Evolutionary conservation across 2,797 vertebrate genomes (phyloP), one percentile per base, ranked within the genome.

Genomic region (Rhincodon typus): DNA sequence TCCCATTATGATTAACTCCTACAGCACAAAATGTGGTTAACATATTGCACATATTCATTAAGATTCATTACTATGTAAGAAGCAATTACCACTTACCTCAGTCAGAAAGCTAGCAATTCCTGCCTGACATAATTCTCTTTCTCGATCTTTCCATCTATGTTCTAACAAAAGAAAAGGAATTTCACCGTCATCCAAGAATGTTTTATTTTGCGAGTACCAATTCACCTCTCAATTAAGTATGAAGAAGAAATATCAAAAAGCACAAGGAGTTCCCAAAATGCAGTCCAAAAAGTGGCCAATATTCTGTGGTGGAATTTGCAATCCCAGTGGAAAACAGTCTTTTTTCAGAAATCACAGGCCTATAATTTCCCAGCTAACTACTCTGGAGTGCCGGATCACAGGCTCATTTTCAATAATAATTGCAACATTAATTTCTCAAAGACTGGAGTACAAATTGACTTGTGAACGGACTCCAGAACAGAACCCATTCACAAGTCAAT

Each of bases 1-100:
- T 95, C 99, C 99, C 98, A 99, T 98, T 96, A 99, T 98, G 96
- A 99, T 98, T 97, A 99, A 97, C 96, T 99, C 98, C 99, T 99
- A 96, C 84, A 97, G 97, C 69, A 96, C 96, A 97, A 97, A 77
- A 96, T 96, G 95, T 84, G 96, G 86, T 46, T 96, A 96, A 53
- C 95, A 95, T n/a, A 94, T 84, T 7, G 95, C 0, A 93, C 87
- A 90, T n/a, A 34, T 30, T 74, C 94, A 96, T 96, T 87, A 95
- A 96, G 79, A 12, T 46, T 91, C 46, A 42, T 46, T 42, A 74
- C 21, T 38, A 42, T 62, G 12, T 7, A 25, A 17, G 72, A 79
- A 82, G 53, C 23, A 95, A 67, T 23, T 21, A 46, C 23, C 30
- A 66, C 77, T 87, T 96, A 98, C 98, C 98, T 98, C 96, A 86